Conservation (phyloP, 1,140 invertebrate genomes). For the Myzus persicae region DNA sequence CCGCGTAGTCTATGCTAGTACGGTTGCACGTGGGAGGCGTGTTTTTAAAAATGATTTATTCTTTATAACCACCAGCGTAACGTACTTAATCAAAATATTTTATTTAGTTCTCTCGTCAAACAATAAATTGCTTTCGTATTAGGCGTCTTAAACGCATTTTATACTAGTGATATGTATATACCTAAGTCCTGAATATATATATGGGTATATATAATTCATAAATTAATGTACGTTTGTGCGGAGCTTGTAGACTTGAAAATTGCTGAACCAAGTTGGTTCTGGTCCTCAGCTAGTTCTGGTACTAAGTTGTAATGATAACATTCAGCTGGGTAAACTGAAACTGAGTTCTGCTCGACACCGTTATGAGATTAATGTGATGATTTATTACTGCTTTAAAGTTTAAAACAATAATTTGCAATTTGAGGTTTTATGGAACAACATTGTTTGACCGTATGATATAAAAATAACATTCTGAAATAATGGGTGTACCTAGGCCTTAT, state of each 20-base stretch:
- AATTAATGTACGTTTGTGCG: too few relatives aligned
- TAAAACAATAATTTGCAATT: neutral
- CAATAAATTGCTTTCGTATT: too few relatives aligned
- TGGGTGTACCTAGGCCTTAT: neutral
- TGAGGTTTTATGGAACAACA: neutral
- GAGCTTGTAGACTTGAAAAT: too few relatives aligned
- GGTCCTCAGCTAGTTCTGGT: too few relatives aligned
- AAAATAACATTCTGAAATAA: neutral
- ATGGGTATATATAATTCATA: too few relatives aligned
- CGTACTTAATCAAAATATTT: neutral
- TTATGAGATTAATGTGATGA: neutral
- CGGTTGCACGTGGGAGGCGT: neutral
- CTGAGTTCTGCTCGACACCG: neutral
- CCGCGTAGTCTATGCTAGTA: neutral
- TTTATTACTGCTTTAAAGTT: neutral
- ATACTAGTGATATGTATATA: too few relatives aligned
- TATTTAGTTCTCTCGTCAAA: neutral
- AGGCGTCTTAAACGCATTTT: too few relatives aligned
- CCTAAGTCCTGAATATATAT: too few relatives aligned
- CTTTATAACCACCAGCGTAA: neutral
- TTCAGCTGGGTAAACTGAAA: neutral
- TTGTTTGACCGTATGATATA: neutral
- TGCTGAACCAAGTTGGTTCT: too few relatives aligned
- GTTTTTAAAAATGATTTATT: neutral
- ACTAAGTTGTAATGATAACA: neutral